These are phyloP conservation scores for Clanis bilineata DNA, from an alignment of 2,888 invertebrate species.

Conservation along the genomic window DNA sequence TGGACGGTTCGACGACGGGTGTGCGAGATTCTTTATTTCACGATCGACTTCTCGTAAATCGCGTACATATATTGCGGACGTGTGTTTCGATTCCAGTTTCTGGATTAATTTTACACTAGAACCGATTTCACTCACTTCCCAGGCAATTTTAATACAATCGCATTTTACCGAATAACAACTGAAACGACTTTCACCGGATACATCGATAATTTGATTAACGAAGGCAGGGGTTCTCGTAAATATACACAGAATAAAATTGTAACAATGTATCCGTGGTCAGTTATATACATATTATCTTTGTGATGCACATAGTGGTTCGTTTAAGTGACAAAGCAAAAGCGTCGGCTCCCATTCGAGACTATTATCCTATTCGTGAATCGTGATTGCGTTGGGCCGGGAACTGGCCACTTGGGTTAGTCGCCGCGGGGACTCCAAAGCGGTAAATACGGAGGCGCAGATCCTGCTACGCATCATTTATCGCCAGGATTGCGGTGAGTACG, in stretches of 20 bases:
- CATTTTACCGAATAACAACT: slow-evolving; percentile 39
- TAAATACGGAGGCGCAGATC: slow-evolving; percentile 80
- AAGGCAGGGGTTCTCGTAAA: slow-evolving; percentile 54
- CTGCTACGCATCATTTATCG: slow-evolving; percentile 78
- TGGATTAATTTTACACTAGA: slow-evolving; percentile 41
- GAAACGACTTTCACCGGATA: slow-evolving; percentile 72
- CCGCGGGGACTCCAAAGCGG: slow-evolving; percentile 77
- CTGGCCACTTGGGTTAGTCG: slow-evolving; percentile 75
- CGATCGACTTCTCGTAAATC: slow-evolving; percentile 59
- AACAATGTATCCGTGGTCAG: slow-evolving; percentile 70
- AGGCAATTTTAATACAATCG: slow-evolving; percentile 43
- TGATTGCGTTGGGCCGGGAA: slow-evolving; percentile 74
- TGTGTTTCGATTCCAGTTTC: slow-evolving; percentile 55
- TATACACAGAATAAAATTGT: slow-evolving; percentile 56
- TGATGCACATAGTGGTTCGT: slow-evolving; percentile 69
- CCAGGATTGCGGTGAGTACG: slow-evolving; percentile 78
- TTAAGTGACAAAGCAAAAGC: slow-evolving; percentile 77
- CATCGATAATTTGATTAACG: slow-evolving; percentile 72
- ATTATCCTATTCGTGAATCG: slow-evolving; percentile 79
- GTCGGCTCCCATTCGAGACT: slow-evolving; percentile 70
- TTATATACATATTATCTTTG: slow-evolving; percentile 61
- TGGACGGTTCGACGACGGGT: slow-evolving; percentile 40
- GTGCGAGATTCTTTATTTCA: slow-evolving; percentile 31
- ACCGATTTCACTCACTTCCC: slow-evolving; percentile 38
- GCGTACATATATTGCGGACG: slow-evolving; percentile 59